Percentiles rank a stretch among this genome's conserved stretches.
These are phyloP conservation scores for Chrysolina oricalcia DNA, from an alignment of 2,888 invertebrate genomes.

Conservation along the genomic window DNA sequence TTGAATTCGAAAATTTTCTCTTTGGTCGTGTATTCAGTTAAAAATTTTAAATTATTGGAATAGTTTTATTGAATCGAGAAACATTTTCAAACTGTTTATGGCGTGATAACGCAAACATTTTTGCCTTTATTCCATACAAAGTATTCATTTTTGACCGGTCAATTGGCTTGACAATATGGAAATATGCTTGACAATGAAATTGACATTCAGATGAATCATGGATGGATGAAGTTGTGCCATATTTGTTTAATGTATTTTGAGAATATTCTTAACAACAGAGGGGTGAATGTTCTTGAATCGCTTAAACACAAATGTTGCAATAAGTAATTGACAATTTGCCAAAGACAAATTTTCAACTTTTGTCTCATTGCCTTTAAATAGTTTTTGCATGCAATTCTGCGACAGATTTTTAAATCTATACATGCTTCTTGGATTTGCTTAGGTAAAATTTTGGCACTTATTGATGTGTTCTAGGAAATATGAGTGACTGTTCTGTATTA, in stretches of 20 bases:
- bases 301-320: neutral
- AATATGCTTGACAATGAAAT: neutral
- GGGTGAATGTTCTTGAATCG: neutral
- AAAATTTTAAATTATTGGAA: too few relatives aligned
- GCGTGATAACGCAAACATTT: neutral
- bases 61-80: too few relatives aligned
- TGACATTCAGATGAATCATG: neutral
- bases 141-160: conserved; percentile 1
- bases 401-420: neutral
- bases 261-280: too few relatives aligned
- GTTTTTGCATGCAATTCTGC: neutral
- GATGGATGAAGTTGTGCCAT: neutral
- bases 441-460: conserved; percentile 5
- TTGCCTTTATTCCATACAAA: neutral
- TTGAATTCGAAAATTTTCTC: neutral
- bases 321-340: neutral
- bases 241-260: too few relatives aligned
- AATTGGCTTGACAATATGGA: neutral
- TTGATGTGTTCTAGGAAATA: neutral
- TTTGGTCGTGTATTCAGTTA: too few relatives aligned
- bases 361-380: neutral
- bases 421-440: neutral
- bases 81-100: too few relatives aligned
- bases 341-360: neutral
- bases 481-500: conserved; percentile 15